These are phyloP conservation scores for Odontomyia ornata DNA, from an alignment of 2,888 invertebrate species.

Conservation along the genomic window DNA sequence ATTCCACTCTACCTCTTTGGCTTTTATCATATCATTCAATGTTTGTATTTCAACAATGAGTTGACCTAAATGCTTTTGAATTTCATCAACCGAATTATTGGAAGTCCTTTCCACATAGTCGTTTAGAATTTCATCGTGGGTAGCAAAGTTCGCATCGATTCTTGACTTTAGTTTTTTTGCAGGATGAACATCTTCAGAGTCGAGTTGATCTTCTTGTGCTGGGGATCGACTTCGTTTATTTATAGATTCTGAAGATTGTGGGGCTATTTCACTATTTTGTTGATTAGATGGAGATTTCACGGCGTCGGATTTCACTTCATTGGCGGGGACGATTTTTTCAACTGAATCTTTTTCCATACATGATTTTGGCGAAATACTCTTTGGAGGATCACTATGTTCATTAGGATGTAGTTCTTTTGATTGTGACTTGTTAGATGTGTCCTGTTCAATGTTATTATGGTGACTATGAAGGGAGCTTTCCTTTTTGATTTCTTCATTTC, in stretches of 20 bases:
- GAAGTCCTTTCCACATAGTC: conserved; percentile 73
- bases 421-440: neutral
- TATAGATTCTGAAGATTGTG: conserved; percentile 3
- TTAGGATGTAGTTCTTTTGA: neutral
- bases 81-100: conserved; percentile 69
- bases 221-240: conserved; percentile 44
- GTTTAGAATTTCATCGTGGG: conserved; percentile 70
- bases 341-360: no score
- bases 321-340: neutral
- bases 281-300: neutral
- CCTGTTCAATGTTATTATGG: no score
- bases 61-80: conserved; percentile 72
- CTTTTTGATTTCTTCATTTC: neutral
- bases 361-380: neutral
- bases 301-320: neutral
- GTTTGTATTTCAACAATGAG: conserved; percentile 74
- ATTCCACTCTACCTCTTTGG: conserved; percentile 89
- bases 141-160: conserved; percentile 66
- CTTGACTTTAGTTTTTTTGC: conserved; percentile 66
- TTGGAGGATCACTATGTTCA: conserved; percentile 2
- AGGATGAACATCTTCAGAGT: conserved; percentile 52
- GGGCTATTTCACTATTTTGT: neutral
- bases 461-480: no score
- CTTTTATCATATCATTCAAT: conserved; percentile 76
- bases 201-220: conserved; percentile 32